Conservation (phyloP, 35 echinoderm and acorn worm species). For the Heliocidaris tuberculata region DNA sequence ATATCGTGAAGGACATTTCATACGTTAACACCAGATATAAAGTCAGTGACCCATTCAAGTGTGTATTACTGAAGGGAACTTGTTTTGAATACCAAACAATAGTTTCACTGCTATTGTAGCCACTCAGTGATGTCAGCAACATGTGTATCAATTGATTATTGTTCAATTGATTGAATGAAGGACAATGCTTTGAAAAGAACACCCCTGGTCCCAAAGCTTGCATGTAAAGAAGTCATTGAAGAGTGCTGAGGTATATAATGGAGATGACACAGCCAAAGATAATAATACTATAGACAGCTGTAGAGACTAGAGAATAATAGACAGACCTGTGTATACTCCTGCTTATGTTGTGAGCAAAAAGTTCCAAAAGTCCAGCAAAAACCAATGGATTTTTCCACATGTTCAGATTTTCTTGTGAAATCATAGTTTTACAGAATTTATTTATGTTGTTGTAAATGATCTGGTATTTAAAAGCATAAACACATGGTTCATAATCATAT, state of each 20-base stretch:
- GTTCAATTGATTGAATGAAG: not conserved
- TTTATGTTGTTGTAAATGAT: no score
- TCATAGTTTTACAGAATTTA: no score
- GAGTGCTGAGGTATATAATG: not conserved
- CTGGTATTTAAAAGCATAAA: no score
- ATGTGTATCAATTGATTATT: constrained; percentile 5
- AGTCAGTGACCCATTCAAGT: not conserved
- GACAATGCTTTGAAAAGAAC: not conserved
- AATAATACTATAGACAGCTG: not conserved
- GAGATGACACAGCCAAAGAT: not conserved
- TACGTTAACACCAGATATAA: not conserved
- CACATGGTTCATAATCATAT: no score
- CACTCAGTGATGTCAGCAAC: not conserved
- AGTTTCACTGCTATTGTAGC: not conserved
- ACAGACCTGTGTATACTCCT: not conserved
- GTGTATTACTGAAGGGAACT: not conserved
- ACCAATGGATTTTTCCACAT: no score
- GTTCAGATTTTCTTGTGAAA: no score
- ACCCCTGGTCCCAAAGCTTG: not conserved
- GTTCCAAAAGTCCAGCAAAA: no score
- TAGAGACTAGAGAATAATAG: not conserved
- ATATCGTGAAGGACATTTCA: no score
- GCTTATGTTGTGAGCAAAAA: no score
- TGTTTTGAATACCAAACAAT: not conserved
- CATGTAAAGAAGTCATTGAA: not conserved